Evolutionary conservation across 2,797 vertebrate genomes (phyloP), one percentile per base, ranked within the genome.

Genomic region (Adrianichthys oophorus): DNA sequence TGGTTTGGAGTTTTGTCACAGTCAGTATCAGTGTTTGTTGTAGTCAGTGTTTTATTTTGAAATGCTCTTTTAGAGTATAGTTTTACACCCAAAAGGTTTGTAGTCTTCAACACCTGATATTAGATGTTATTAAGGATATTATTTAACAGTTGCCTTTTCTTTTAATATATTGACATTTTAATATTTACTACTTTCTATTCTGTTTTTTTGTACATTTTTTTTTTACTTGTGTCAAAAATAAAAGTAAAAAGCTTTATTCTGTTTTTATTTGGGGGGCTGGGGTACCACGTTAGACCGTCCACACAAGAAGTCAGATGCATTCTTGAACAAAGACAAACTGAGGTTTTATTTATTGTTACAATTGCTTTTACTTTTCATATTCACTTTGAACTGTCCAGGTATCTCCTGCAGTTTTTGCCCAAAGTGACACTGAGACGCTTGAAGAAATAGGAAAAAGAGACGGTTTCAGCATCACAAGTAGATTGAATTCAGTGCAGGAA

Each of bases 131-230:
- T 77, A 76, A 79, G 75, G 58, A 40, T 62, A 70, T 68, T 81
- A 77, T 86, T 84, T 83, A 84, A 83, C 66, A 68, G 70, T 80
- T 88, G 86, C 86, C 89, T 90, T 90, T 84, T 82, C 70, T 82
- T 80, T 84, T 79, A 76, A 66, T 53, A 81, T 77, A 48, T 79
- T 73, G 55, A 64, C 43, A 65, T 89, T 91, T 88, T 87, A 79
- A 77, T 86, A 83, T 85, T 79, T 78, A 70, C 53, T 68, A 85
- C 87, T 92, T 92, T 90, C 88, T 90, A 90, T 81, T 81, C 71
- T 91, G 10, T 92, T 80, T 79, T 92, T 92, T 93, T 93, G 78
- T 92, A 91, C 62, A 52, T 85, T 87, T 90, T 86, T 60, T 60
- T 90, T 68, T 79, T 12, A 85, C 91, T 90, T 91, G 77, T 90